Base-by-base conservation (phyloP, 2,113 vertebrate genomes). In the Corythornis madagascariensis region DNA sequence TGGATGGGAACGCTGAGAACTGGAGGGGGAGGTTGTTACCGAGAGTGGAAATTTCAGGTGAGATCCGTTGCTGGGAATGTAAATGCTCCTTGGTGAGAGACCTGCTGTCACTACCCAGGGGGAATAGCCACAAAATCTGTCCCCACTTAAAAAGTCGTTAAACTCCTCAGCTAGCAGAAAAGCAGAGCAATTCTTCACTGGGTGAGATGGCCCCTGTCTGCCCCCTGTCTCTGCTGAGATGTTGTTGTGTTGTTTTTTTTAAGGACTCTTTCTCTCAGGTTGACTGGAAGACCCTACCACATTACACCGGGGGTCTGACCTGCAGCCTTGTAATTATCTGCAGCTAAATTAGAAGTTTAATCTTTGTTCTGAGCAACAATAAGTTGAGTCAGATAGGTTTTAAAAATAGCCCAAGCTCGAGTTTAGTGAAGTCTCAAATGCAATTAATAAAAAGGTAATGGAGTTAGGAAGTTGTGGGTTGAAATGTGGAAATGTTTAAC, bases 331-430 rank as follows among this genome's bases (percentile, higher is more conserved):
- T 90, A 95, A 97, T 97, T 97, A 96, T 95, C 96, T 92, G 43
- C 94, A 88, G 94, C 94, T 95, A 96, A 97, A 97, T 97, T 94
- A 95, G 94, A 77, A 97, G 93, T 93, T 94, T 92, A 95, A 94
- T 97, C 97, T 96, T 96, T 93, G 92, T 95, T 96, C 95, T 92
- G 79, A 83, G 89, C 85, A 93, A 96, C 96, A 95, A 81, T 93
- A 91, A 93, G 75, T 93, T 94, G 96, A 97, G 90, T 94, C 88
- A 82, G 89, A 96, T 94, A 91, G 76, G 60, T 93, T 96, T 97
- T 96, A 96, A 97, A 97, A 97, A 96, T 96, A 97, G 93, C 89
- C 86, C 75, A 57, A 89, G 89, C 93, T 90, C 52, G 88, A 93
- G 76, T 95, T 96, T 93, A 88, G 93, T 88, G 93, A 95, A 94